Percentiles rank a stretch among this genome's conserved stretches.
Conservation (phyloP, 1,140 invertebrate species). For the Drosophila subpulchrella region DNA sequence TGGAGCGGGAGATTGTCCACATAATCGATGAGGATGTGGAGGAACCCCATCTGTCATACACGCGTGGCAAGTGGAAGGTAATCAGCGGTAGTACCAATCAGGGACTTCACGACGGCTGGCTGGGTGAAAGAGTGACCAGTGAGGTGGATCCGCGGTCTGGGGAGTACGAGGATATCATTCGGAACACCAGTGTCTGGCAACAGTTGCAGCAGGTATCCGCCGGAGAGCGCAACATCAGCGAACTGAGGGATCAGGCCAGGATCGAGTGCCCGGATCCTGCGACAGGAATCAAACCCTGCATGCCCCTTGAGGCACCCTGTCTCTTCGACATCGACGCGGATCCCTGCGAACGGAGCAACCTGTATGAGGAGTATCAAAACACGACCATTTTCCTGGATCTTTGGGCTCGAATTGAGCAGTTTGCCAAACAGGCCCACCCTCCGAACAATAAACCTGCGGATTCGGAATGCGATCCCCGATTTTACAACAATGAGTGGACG, state of each 20-base stretch:
- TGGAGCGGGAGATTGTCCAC: conserved; percentile 88
- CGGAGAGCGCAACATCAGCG: conserved; percentile 40
- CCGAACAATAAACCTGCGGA: conserved; percentile 64
- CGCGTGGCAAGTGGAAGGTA: conserved; percentile 90
- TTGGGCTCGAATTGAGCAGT: conserved; percentile 51
- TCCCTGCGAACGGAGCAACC: conserved; percentile 91
- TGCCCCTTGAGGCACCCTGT: conserved; percentile 87
- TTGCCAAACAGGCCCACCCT: conserved; percentile 37
- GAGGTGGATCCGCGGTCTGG: conserved; percentile 56
- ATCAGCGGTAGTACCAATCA: conserved; percentile 86
- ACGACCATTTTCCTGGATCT: conserved; percentile 41
- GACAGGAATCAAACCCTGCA: conserved; percentile 20
- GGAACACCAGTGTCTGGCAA: conserved; percentile 84
- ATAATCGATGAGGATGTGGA: conserved; percentile 90
- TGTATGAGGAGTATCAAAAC: conserved; percentile 85
- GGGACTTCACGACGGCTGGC: conserved; percentile 86
- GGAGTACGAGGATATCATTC: conserved; percentile 85
- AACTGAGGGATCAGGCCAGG: conserved; percentile 84
- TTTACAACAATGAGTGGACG: conserved; percentile 70
- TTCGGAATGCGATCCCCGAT: conserved; percentile 41
- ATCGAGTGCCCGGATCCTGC: conserved; percentile 71
- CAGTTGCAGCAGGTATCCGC: conserved; percentile 47
- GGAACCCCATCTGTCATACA: conserved; percentile 87
- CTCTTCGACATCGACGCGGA: conserved; percentile 91
- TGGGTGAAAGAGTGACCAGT: conserved; percentile 27